A percentile compares a stretch with the other conserved stretches of the same genome.
These are phyloP conservation scores for Ardeotis arabs DNA, from an alignment of 2,113 vertebrate genomes.

Conservation along the genomic window DNA sequence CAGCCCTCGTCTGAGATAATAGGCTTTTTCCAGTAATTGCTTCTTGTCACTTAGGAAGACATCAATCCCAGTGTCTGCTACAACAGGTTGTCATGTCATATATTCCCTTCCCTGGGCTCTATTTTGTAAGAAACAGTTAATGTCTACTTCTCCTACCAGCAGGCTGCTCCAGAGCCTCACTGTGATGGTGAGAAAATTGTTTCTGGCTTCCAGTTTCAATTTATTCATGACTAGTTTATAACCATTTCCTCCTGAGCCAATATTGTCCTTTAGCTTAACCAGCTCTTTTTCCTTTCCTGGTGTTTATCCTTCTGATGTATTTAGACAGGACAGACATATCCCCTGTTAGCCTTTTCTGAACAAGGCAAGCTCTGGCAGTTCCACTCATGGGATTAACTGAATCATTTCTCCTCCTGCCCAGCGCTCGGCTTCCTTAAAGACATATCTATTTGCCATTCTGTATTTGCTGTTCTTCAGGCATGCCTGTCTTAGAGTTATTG, in stretches of 20 bases:
- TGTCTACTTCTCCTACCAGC: not conserved
- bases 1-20: not conserved
- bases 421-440: not conserved
- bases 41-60: not conserved
- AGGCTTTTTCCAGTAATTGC: slow-evolving; percentile 7
- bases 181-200: not conserved
- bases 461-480: not conserved
- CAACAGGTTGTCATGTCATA: not conserved
- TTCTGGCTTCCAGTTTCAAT: slow-evolving; percentile 19
- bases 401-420: not conserved
- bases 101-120: not conserved
- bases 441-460: not conserved
- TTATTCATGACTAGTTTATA: slow-evolving; percentile 32
- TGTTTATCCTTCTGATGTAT: slow-evolving; percentile 28
- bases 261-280: slow-evolving; percentile 50
- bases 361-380: not conserved
- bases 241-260: slow-evolving; percentile 22
- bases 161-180: not conserved
- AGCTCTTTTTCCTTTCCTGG: slow-evolving; percentile 5
- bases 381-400: not conserved
- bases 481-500: not conserved
- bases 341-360: slow-evolving; percentile 10
- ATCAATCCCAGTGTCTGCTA: not conserved
- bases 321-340: not conserved
- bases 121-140: not conserved